Evolutionary conservation across 2,888 invertebrate genomes (phyloP), one percentile per base, ranked within the genome.

Genomic region (Orthonevra nobilis): DNA sequence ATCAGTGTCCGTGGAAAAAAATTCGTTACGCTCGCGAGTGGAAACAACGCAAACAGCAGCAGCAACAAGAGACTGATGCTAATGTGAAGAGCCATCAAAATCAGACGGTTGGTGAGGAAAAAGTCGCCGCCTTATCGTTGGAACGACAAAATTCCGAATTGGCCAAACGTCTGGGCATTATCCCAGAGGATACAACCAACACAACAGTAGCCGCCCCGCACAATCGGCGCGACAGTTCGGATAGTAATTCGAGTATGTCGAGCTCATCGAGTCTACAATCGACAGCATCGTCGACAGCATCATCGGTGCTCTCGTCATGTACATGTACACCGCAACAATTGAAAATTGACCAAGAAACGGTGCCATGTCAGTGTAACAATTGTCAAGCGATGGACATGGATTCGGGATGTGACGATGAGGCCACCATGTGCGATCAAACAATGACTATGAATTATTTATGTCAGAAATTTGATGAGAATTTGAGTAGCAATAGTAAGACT

Each of bases 1-100:
- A 86, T 82, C 87, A 86, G 68, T 89, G 88, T 83, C 89, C 89
- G 38, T 89, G 89, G 89, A 89, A 89, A 82, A 89, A 89, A 82
- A 88, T 89, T 32, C 86, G 89, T 23, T 89, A 85, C 81, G 89
- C 89, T 23, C 84, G 89, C 17, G 89, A 89, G 82, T 85, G 87
- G 72, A 89, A 88, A 77, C 89, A 87, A 70, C 86, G 87, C 26
- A 86, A 87, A 77, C 83, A 85, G 83, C 73, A 81, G 36, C 74
- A 75, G 44, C 82, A 84, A 70, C 32, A 74, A 9, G 54, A 81
- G 15, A 30, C 15, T 38, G 48, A 58, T n/a, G 5, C 23, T 5
- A 63, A 52, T 50, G 36, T 63, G 19, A 72, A 68, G 61, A 73
- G 54, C 30, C 61, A n/a, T 4, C 23, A 17, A 5, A 7, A 0